Conservation (phyloP, 2,113 vertebrate species). For the Philantomba maxwellii region DNA sequence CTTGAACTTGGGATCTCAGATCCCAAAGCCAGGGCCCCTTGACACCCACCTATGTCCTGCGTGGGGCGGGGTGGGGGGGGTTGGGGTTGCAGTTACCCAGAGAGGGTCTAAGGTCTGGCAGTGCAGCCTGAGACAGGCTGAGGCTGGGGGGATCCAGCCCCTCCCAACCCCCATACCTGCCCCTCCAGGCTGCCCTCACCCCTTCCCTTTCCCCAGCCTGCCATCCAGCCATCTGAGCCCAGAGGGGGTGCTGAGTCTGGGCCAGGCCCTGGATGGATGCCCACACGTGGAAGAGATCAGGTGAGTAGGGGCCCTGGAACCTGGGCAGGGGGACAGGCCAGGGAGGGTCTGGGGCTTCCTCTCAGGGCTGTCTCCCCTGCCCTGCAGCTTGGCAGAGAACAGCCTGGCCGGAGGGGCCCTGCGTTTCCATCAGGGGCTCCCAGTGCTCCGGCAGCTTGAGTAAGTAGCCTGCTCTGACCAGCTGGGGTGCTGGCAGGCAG, state of each 20-base stretch:
- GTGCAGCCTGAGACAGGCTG: neutral
- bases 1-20: neutral
- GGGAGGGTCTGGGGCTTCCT: too few relatives aligned
- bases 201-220: slow-evolving; percentile 70
- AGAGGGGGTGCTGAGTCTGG: slow-evolving; percentile 65
- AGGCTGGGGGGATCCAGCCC: neutral
- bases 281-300: slow-evolving; percentile 76
- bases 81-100: neutral
- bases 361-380: neutral
- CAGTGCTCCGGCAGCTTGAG: slow-evolving; percentile 82
- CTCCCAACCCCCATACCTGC: neutral
- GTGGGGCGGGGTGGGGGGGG: neutral
- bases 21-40: neutral
- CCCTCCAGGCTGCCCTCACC: neutral
- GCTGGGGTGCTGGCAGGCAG: neutral
- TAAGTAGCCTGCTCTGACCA: slow-evolving; percentile 69
- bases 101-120: neutral
- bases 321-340: rapidly evolving
- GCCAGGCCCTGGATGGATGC: slow-evolving; percentile 66
- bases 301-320: slow-evolving; percentile 47
- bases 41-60: neutral
- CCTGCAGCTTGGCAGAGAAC: slow-evolving; percentile 87
- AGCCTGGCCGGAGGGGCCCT: slow-evolving; percentile 69
- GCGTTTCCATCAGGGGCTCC: slow-evolving; percentile 72
- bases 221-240: slow-evolving; percentile 64